These are phyloP conservation scores for Aelia acuminata DNA, from an alignment of 2,888 invertebrate genomes.

Conservation along the genomic window DNA sequence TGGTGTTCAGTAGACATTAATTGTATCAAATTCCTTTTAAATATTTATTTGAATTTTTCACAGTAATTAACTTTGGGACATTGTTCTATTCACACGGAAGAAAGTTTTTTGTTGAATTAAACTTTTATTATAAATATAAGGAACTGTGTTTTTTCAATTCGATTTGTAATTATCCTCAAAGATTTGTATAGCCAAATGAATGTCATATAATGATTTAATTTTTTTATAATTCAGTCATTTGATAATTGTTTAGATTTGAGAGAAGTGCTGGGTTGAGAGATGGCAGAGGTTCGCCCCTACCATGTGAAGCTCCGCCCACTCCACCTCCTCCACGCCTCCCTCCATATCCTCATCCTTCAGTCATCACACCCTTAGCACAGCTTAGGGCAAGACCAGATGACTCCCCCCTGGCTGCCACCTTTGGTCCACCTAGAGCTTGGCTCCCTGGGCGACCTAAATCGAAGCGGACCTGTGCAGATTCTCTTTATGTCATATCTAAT, in stretches of 20 bases:
- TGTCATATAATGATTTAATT: too few species aligned
- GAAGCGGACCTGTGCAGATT: slow-evolving; percentile 75
- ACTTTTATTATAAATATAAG: too few species aligned
- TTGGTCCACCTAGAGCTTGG: slow-evolving; percentile 83
- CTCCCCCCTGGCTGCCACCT: slow-evolving; percentile 70
- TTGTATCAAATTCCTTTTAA: too few species aligned
- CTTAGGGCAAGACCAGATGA: slow-evolving; percentile 69
- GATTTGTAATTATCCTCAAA: too few species aligned
- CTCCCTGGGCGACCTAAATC: slow-evolving; percentile 70
- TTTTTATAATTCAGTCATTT: background rate
- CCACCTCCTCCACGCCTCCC: slow-evolving; percentile 62
- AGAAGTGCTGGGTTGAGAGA: slow-evolving; percentile 91
- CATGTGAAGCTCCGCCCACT: slow-evolving; percentile 60
- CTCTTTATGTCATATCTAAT: slow-evolving; percentile 91
- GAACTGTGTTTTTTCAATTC: too few species aligned
- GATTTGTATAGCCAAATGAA: too few species aligned
- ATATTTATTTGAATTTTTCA: too few species aligned
- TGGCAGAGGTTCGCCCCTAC: slow-evolving; percentile 78
- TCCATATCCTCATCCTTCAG: slow-evolving; percentile 63
- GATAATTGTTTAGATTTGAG: slow-evolving; percentile 79
- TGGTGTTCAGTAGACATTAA: too few species aligned
- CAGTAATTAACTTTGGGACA: too few species aligned
- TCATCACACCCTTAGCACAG: slow-evolving; percentile 78
- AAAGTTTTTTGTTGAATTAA: too few species aligned
- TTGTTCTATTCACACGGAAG: too few species aligned